Conservation (phyloP, 2,797 vertebrate genomes). For the Choloepus didactylus region DNA sequence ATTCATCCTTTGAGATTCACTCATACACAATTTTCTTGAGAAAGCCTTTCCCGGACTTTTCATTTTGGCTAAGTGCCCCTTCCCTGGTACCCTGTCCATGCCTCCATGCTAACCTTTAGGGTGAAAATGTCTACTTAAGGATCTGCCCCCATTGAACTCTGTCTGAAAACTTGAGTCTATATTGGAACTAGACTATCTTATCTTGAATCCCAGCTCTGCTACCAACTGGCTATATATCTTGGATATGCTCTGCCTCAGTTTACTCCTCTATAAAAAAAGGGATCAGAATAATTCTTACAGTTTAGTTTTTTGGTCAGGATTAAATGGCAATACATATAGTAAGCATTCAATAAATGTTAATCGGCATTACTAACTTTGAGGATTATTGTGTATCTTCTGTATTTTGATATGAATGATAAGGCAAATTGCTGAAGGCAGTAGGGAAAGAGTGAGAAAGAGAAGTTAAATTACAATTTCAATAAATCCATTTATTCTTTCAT, state of each 20-base stretch:
- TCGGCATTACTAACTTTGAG: not conserved
- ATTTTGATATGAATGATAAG: conserved; percentile 38
- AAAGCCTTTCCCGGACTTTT: conserved; percentile 1
- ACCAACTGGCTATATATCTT: not conserved
- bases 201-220: not conserved
- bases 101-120: not conserved
- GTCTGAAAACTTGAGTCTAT: not conserved
- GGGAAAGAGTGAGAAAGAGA: conserved; percentile 4
- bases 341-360: conserved; percentile 32
- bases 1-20: not conserved
- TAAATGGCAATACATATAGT: not conserved
- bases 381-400: not conserved
- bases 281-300: not conserved
- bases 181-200: not conserved
- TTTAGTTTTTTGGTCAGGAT: not conserved
- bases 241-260: not conserved
- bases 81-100: not conserved
- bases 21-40: not conserved
- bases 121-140: not conserved
- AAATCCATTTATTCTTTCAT: conserved; percentile 66
- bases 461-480: conserved; percentile 64
- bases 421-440: conserved; percentile 28
- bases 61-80: not conserved
- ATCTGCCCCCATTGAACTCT: not conserved
- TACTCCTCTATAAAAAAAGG: not conserved